Conservation (phyloP, 2,113 vertebrate species). For the Condylura cristata region DNA sequence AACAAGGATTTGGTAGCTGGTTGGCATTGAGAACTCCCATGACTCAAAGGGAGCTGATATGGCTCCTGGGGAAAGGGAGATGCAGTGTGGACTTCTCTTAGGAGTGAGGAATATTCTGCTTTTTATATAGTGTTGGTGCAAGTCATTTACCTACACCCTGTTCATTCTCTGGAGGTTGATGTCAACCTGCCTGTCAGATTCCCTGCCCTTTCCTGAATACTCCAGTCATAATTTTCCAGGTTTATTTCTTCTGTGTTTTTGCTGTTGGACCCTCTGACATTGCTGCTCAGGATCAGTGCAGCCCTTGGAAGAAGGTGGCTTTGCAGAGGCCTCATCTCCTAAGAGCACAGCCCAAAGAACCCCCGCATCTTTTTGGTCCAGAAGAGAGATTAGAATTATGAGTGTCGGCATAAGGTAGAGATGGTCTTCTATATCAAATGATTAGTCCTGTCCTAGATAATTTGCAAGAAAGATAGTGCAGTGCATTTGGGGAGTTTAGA, state of each 20-base stretch:
- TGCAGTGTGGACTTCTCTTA: neutral
- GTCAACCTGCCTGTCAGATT: neutral
- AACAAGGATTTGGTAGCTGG: neutral
- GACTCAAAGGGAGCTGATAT: too few relatives aligned
- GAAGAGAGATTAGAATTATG: neutral
- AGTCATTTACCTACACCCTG: neutral
- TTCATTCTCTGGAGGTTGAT: neutral
- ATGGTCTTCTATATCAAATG: neutral
- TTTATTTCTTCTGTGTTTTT: neutral
- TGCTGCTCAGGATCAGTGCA: neutral
- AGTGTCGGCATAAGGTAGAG: neutral
- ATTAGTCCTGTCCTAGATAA: neutral
- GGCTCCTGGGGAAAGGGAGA: too few relatives aligned
- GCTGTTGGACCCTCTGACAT: neutral
- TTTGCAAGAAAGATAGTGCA: neutral
- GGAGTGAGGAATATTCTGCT: neutral
- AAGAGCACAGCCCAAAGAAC: accelerated
- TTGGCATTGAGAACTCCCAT: neutral
- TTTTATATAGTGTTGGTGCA: neutral
- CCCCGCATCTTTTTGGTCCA: neutral
- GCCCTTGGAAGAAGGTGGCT: neutral
- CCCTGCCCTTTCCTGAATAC: neutral
- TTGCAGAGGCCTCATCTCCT: neutral
- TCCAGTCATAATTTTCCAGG: neutral
- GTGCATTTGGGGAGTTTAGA: conserved; percentile 3